These are phyloP conservation scores for Trididemnum clinides DNA, from an alignment of 23 tunicate species.

Conservation along the genomic window DNA sequence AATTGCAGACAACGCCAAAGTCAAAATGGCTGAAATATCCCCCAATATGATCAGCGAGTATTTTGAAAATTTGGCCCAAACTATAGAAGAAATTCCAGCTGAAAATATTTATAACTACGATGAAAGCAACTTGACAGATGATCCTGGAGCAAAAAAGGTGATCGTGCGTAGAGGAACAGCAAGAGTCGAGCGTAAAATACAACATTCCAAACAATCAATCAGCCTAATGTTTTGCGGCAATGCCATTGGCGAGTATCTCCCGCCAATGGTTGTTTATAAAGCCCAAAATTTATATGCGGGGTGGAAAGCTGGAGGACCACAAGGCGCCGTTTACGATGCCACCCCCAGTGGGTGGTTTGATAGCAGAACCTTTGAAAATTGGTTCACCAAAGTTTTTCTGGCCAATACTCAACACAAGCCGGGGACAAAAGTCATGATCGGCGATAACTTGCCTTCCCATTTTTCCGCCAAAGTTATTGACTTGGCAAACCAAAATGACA, in stretches of 20 bases:
- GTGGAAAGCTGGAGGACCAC: slow-evolving; percentile 30
- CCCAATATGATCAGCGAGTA: background rate
- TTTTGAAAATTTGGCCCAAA: background rate
- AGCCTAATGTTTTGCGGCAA: slow-evolving; percentile 25
- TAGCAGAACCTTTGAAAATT: slow-evolving; percentile 19
- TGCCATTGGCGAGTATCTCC: slow-evolving; percentile 4
- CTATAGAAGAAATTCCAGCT: background rate
- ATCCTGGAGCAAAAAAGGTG: slow-evolving; percentile 10
- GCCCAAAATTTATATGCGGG: slow-evolving; percentile 2
- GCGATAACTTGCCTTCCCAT: slow-evolving; percentile 26
- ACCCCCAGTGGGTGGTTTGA: slow-evolving; percentile 22
- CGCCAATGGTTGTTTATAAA: slow-evolving; percentile 34
- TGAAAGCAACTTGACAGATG: slow-evolving; percentile 15
- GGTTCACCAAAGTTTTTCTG: slow-evolving; percentile 1
- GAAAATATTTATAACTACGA: slow-evolving; percentile 21
- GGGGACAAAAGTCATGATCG: background rate
- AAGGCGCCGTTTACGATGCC: slow-evolving; percentile 23
- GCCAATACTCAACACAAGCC: background rate
- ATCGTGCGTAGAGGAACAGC: slow-evolving; percentile 7
- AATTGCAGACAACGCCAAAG: slow-evolving; percentile 16
- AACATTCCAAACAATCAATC: slow-evolving; percentile 8
- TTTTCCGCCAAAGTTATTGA: slow-evolving; percentile 10
- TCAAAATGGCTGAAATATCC: slow-evolving; percentile 1
- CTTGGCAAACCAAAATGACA: slow-evolving; percentile 6
- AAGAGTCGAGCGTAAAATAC: background rate